Evolutionary conservation across 2,113 vertebrate genomes (phyloP).

Genomic region (Ivindomyrus marchei): DNA sequence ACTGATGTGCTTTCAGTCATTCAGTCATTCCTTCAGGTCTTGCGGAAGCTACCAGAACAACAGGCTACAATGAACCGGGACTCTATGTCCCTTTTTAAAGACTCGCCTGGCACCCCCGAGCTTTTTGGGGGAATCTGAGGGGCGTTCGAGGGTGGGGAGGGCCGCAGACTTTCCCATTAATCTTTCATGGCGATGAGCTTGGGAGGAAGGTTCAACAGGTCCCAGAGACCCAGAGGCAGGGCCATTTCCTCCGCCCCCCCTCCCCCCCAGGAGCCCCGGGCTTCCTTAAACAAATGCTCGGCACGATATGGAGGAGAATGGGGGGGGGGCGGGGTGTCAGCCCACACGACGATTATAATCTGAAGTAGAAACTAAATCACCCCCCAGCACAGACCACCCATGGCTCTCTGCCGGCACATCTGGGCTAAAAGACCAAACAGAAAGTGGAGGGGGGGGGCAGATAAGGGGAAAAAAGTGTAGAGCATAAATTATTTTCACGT

Average conservation of each 20-base stretch:
- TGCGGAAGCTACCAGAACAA: neutral
- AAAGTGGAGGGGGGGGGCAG: neutral
- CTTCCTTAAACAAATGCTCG: conserved; percentile 59
- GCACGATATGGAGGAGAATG: conserved; percentile 50
- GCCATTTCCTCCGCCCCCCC: neutral
- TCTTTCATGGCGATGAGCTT: neutral
- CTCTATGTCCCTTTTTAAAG: neutral
- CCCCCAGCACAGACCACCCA: conserved; percentile 43
- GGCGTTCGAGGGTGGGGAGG: neutral
- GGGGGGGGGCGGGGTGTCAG: conserved; percentile 41
- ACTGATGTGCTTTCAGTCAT: neutral
- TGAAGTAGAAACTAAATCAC: conserved; percentile 28
- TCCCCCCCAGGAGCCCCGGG: conserved; percentile 14
- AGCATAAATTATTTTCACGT: conserved; percentile 45
- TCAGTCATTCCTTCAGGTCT: neutral
- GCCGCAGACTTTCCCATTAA: neutral
- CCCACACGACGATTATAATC: conserved; percentile 48
- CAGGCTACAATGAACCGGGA: neutral
- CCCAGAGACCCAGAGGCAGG: neutral
- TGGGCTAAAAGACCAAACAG: conserved; percentile 1
- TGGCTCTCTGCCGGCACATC: neutral
- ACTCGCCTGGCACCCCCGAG: neutral
- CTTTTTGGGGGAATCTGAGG: neutral
- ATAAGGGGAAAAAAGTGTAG: neutral
- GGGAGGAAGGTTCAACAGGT: neutral